phyloP scores from a whole-genome alignment of 2,888 invertebrate species.

The Chymomyza caudatula region DNA sequence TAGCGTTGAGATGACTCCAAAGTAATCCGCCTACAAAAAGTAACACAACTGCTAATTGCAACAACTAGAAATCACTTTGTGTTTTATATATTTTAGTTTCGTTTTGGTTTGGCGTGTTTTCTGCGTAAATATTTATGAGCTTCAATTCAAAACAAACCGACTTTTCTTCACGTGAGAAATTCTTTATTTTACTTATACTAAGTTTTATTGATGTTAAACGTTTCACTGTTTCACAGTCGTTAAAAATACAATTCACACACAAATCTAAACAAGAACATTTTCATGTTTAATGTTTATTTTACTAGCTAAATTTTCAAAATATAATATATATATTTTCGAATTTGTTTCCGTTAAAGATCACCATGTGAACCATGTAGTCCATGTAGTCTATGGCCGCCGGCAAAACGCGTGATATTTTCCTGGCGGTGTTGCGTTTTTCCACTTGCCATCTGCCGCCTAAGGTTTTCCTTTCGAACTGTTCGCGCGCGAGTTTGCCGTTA shows the following conservation, averaged over 20 bases:
- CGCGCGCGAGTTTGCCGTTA: conserved; percentile 67
- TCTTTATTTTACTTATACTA: neutral
- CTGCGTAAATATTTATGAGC: conserved; percentile 40
- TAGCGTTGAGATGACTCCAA: neutral
- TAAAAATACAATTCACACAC: neutral
- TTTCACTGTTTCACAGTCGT: neutral
- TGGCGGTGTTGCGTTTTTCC: conserved; percentile 10
- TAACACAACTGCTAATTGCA: neutral
- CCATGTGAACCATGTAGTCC: neutral
- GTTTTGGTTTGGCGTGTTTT: neutral
- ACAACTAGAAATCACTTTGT: conserved; percentile 20
- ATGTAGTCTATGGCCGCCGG: neutral
- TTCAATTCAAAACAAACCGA: conserved; percentile 8
- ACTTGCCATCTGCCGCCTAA: neutral
- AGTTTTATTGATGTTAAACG: neutral
- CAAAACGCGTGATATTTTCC: neutral
- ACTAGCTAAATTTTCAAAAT: neutral
- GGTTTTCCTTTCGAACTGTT: conserved; percentile 55
- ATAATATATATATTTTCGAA: neutral
- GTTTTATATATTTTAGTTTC: conserved; percentile 12
- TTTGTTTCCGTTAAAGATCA: neutral
- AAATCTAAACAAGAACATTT: neutral
- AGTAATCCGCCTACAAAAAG: neutral
- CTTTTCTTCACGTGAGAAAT: neutral
- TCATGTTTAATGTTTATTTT: neutral